Percentiles rank a stretch among this genome's conserved stretches.
phyloP scores from a whole-genome alignment of 2,888 invertebrate genomes.

The Enoplolaimus lenunculus region DNA sequence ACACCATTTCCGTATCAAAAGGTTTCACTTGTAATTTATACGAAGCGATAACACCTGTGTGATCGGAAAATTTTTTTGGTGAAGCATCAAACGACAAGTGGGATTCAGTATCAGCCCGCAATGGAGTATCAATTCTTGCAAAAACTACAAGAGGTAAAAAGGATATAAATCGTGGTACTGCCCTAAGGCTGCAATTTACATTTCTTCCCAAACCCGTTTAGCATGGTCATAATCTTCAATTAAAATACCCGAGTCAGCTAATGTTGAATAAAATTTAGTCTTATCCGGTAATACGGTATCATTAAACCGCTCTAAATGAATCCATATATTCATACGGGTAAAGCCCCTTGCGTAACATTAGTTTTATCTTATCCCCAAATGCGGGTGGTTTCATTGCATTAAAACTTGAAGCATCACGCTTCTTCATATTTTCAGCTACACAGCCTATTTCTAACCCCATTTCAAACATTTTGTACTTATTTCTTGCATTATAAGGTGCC shows the following conservation, averaged over 20 bases:
- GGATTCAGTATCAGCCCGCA: too few species aligned
- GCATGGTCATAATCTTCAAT: not conserved
- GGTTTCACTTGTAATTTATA: too few species aligned
- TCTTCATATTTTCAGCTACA: not conserved
- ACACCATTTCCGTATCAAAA: too few species aligned
- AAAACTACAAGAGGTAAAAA: too few species aligned
- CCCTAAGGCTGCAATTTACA: not conserved
- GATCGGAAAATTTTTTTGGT: too few species aligned
- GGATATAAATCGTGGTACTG: not conserved
- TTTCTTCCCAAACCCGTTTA: not conserved
- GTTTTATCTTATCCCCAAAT: not conserved
- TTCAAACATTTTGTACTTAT: not conserved
- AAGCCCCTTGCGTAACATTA: not conserved
- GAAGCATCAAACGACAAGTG: too few species aligned
- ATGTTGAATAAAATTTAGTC: not conserved
- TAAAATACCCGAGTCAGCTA: not conserved
- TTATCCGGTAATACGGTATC: not conserved
- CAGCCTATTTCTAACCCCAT: not conserved
- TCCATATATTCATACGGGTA: not conserved
- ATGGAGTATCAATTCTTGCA: too few species aligned
- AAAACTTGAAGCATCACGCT: not conserved
- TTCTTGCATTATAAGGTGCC: not conserved
- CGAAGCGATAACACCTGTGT: too few species aligned
- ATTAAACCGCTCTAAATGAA: not conserved
- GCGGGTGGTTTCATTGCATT: not conserved